These are phyloP conservation scores for Drosophila ironensis DNA, from an alignment of 1,140 invertebrate species.

Conservation along the genomic window DNA sequence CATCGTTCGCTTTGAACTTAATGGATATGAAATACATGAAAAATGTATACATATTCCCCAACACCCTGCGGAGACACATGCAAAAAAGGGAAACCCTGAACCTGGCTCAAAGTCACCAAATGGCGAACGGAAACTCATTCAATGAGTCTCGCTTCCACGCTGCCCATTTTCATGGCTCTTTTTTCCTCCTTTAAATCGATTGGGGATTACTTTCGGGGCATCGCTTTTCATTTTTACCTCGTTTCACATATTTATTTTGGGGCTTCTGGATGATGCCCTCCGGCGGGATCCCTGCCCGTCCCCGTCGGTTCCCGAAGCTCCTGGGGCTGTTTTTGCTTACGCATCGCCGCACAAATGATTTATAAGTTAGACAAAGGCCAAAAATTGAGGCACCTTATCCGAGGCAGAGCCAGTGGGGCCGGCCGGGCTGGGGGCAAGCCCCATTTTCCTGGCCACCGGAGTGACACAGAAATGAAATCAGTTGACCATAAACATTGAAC, in stretches of 20 bases:
- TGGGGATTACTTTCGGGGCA: constrained; percentile 70
- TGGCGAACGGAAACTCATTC: constrained; percentile 65
- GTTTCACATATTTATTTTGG: constrained; percentile 71
- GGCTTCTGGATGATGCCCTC: constrained; percentile 43
- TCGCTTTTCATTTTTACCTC: constrained; percentile 77
- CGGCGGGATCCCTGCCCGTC: not conserved
- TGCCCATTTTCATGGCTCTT: too few species aligned
- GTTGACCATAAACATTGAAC: constrained; percentile 80
- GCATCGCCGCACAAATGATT: constrained; percentile 76
- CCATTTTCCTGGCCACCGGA: not conserved
- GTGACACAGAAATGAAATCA: constrained; percentile 76
- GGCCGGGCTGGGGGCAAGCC: not conserved
- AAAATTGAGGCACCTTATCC: constrained; percentile 47
- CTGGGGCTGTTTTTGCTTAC: constrained; percentile 51
- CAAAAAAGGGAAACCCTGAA: constrained; percentile 20
- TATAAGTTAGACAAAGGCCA: constrained; percentile 72
- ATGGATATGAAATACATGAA: constrained; percentile 79
- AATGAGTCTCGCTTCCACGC: constrained; percentile 61
- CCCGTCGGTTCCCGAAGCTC: constrained; percentile 23
- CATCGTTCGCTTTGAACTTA: constrained; percentile 75
- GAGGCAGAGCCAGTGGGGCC: too few species aligned
- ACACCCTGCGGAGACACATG: constrained; percentile 33
- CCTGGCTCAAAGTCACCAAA: constrained; percentile 64
- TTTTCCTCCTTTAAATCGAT: constrained; percentile 66
- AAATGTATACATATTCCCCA: constrained; percentile 65